Conservation (phyloP, 2,888 invertebrate species). For the Pterostichus niger region DNA sequence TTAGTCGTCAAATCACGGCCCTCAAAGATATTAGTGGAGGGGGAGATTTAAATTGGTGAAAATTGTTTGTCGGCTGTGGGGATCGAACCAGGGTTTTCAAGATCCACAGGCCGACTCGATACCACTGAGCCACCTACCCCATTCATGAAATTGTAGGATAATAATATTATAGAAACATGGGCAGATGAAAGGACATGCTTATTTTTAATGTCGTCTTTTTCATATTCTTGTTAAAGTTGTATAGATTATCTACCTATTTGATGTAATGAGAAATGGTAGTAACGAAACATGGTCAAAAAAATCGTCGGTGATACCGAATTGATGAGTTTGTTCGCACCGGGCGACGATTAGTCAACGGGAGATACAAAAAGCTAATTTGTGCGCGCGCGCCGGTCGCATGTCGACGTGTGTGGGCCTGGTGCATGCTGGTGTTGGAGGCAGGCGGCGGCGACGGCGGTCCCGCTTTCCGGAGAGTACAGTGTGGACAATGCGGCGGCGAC, state of each 20-base stretch:
- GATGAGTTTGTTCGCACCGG: conserved; percentile 63
- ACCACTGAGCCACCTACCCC: no score
- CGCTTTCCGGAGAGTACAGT: background rate
- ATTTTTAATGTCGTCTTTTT: background rate
- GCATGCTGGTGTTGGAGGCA: background rate
- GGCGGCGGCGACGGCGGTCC: background rate
- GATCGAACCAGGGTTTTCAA: no score
- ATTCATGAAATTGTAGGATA: no score
- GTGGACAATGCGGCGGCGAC: conserved; percentile 25
- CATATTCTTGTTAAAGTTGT: background rate
- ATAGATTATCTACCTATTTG: background rate
- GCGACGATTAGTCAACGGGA: conserved; percentile 59
- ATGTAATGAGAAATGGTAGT: background rate
- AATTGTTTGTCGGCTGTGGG: no score
- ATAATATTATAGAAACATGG: no score
- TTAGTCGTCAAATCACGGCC: no score
- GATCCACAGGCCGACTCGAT: no score
- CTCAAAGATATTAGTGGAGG: no score
- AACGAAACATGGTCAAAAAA: background rate
- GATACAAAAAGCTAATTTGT: conserved; percentile 63
- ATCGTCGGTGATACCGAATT: conserved; percentile 47
- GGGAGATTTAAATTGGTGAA: no score
- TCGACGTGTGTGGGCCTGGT: conserved; percentile 18
- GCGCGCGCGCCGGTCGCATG: conserved; percentile 10
- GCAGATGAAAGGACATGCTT: background rate